Evolutionary conservation across 2,797 vertebrate genomes (phyloP).

Genomic region (Pyrocephalus nanus): DNA sequence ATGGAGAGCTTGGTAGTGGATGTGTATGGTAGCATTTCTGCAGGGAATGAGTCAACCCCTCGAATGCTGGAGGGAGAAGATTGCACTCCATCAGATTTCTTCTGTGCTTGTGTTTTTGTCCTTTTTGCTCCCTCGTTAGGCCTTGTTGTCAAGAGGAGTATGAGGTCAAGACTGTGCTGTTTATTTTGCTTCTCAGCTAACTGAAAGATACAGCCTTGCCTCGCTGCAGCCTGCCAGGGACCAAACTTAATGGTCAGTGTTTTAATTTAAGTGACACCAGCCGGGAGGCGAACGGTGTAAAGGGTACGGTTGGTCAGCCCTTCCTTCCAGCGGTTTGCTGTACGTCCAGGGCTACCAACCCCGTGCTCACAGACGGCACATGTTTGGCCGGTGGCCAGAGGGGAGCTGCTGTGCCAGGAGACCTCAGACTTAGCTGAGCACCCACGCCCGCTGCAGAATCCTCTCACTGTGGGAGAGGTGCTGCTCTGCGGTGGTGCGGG

Average conservation of each 20-base stretch:
- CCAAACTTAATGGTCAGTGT: background rate
- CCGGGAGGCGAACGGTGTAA: accelerated
- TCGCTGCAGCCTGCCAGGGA: background rate
- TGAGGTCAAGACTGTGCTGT: background rate
- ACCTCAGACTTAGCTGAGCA: background rate
- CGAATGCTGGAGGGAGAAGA: background rate
- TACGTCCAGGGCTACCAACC: background rate
- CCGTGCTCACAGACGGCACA: accelerated
- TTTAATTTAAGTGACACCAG: background rate
- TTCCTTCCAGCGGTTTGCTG: background rate
- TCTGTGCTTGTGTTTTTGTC: background rate
- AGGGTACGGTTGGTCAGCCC: background rate
- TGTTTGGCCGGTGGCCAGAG: background rate
- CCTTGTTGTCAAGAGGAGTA: background rate
- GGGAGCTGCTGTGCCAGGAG: background rate
- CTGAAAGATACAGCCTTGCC: background rate
- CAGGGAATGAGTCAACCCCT: background rate
- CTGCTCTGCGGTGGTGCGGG: accelerated
- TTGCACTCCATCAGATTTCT: background rate
- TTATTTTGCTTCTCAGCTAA: conserved; percentile 19
- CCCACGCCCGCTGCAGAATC: accelerated
- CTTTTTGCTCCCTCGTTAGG: background rate
- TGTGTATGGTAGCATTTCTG: background rate
- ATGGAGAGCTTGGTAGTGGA: background rate
- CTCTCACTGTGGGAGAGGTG: accelerated